Evolutionary conservation across 2,113 vertebrate species (phyloP).

Genomic region (Leptobrachium leishanense): DNA sequence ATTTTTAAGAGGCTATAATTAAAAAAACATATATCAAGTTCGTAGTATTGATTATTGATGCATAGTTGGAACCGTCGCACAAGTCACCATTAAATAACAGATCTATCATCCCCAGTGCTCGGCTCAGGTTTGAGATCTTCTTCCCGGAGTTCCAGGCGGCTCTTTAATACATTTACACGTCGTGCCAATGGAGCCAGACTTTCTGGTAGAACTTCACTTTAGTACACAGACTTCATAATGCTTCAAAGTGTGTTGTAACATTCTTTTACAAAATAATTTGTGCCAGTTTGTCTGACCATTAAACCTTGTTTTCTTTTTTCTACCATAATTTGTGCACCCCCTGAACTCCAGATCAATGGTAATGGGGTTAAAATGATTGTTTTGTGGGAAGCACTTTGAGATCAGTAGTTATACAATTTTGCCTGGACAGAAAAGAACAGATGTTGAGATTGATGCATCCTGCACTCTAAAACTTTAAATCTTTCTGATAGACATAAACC

Average conservation of each 20-base stretch:
- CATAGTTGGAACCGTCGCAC: too few relatives aligned
- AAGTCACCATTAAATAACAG: too few relatives aligned
- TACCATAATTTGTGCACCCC: conserved; percentile 12
- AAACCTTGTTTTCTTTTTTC: conserved; percentile 5
- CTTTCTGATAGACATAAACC: background rate
- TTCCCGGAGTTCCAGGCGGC: too few relatives aligned
- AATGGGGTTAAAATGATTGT: conserved; percentile 5
- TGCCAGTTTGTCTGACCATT: background rate
- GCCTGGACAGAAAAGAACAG: conserved; percentile 32
- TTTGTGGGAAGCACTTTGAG: conserved; percentile 23
- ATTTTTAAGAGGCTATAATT: too few relatives aligned
- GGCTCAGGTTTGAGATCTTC: too few relatives aligned
- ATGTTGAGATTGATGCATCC: conserved; percentile 10
- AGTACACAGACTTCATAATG: background rate
- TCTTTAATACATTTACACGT: too few relatives aligned
- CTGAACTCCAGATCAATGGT: conserved; percentile 26
- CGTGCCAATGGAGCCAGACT: too few relatives aligned
- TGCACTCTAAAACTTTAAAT: background rate
- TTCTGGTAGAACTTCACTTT: background rate
- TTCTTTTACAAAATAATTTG: background rate
- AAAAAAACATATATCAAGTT: too few relatives aligned
- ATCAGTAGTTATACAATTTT: conserved; percentile 37
- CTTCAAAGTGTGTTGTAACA: background rate
- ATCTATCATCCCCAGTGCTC: too few relatives aligned
- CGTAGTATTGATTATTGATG: too few relatives aligned